Evolutionary conservation across 1,140 invertebrate genomes (phyloP).

Genomic region (Archivesica marissinica): DNA sequence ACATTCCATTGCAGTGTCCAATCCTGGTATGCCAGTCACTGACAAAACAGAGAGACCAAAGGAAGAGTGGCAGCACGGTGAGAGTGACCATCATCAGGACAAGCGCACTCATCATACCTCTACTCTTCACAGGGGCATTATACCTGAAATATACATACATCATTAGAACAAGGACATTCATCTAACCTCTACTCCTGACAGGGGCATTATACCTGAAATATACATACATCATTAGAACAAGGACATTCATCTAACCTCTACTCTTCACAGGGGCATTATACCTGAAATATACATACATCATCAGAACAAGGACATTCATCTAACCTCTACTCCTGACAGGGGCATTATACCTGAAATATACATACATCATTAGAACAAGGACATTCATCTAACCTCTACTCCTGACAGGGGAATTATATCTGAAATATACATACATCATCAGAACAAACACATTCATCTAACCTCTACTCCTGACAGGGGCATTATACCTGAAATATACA

Average conservation of each 20-base stretch:
- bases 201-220: slow-evolving; percentile 65
- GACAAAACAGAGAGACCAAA: slow-evolving; percentile 75
- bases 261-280: slow-evolving; percentile 58
- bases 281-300: slow-evolving; percentile 66
- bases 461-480: too few relatives aligned
- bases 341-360: slow-evolving; percentile 65
- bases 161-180: slow-evolving; percentile 72
- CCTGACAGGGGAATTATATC: too few relatives aligned
- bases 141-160: slow-evolving; percentile 64
- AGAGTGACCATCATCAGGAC: slow-evolving; percentile 71
- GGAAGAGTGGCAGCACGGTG: slow-evolving; percentile 70
- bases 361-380: too few relatives aligned
- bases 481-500: too few relatives aligned
- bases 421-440: too few relatives aligned
- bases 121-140: slow-evolving; percentile 56
- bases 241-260: slow-evolving; percentile 69
- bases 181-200: slow-evolving; percentile 66
- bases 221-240: slow-evolving; percentile 66
- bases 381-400: too few relatives aligned
- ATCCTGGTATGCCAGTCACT: slow-evolving; percentile 73
- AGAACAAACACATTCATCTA: too few relatives aligned
- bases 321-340: slow-evolving; percentile 63
- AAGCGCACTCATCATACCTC: slow-evolving; percentile 71
- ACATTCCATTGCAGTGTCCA: slow-evolving; percentile 76
- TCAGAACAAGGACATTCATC: slow-evolving; percentile 72